Evolutionary conservation across 2,797 vertebrate genomes (phyloP).

Genomic region (Euphonia xanthogaster): DNA sequence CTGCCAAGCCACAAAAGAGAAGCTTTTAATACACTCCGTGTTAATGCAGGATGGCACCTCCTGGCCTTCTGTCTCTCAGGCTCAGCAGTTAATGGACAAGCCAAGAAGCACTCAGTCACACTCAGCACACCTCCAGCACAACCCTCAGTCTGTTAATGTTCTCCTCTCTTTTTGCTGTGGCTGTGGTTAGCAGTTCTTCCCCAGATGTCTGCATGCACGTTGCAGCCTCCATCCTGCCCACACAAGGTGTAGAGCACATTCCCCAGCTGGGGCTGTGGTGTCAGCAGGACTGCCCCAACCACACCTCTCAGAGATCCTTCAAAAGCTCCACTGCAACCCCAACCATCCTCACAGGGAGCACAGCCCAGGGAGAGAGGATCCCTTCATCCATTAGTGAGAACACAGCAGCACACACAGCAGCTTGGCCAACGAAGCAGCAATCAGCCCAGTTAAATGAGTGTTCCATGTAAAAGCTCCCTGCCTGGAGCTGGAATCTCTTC

Average conservation of each 20-base stretch:
- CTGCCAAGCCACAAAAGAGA: neutral
- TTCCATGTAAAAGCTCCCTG: neutral
- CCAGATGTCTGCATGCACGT: neutral
- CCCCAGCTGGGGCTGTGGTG: fast-evolving
- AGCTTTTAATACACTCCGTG: neutral
- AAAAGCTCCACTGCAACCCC: neutral
- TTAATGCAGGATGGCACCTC: neutral
- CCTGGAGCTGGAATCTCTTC: constrained; percentile 24
- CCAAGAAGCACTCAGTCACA: neutral
- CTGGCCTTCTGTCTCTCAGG: neutral
- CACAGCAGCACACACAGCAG: neutral
- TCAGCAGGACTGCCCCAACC: neutral
- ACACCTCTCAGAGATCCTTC: neutral
- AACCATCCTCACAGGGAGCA: neutral
- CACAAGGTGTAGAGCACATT: neutral
- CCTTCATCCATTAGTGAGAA: neutral
- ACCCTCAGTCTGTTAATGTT: neutral
- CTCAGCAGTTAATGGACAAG: constrained; percentile 7
- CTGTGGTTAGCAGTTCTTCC: neutral
- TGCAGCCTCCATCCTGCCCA: neutral
- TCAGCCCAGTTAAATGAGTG: neutral
- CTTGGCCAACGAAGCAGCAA: too few species aligned
- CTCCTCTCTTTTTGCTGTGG: neutral
- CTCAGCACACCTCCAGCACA: neutral
- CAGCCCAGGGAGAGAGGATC: neutral